Evolutionary conservation across 2,797 vertebrate species (phyloP), one percentile per base, ranked within the genome.

Genomic region (Apogon talboti): DNA sequence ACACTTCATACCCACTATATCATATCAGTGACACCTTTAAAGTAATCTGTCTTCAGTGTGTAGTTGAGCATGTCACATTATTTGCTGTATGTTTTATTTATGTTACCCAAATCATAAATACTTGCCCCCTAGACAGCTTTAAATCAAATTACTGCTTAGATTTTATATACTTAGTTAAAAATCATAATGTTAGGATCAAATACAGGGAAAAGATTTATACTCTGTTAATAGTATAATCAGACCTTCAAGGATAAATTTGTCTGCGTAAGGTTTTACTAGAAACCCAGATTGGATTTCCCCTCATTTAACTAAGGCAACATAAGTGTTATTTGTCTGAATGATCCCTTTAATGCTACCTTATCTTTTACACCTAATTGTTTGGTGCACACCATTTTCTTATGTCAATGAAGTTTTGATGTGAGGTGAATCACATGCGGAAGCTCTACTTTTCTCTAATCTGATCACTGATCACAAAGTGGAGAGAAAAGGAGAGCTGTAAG

Each of bases 401-500:
- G 55, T 53, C 67, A 80, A 16, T 78, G 18, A 65, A 16, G 40
- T 55, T 81, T 82, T 76, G 66, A 52, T 74, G 50, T 46, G 24
- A 66, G 49, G 76, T 78, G 65, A 76, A 73, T 85, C 44, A 38
- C 66, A 71, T 0, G n/a, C 63, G 54, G 71, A 70, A 60, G 63
- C 69, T 71, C 35, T 67, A 38, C 60, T 71, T 78, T 74, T 72
- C 62, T 66, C 57, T 86, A 67, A 84, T 89, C 61, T 86, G 52
- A 83, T 81, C 69, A 51, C 56, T 69, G 73, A 83, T 86, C 80
- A 84, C 79, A 89, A 71, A 89, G 69, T 50, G n/a, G 40, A 56
- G 55, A 35, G 75, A 68, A 63, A 86, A 57, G 52, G 54, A 65
- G 70, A 67, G 56, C 60, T 76, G 68, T 68, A 77, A 38, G 69